A percentile compares a stretch with the other conserved stretches of the same genome.
phyloP scores from a whole-genome alignment of 2,113 vertebrate species.

The Phodopus roborovskii region DNA sequence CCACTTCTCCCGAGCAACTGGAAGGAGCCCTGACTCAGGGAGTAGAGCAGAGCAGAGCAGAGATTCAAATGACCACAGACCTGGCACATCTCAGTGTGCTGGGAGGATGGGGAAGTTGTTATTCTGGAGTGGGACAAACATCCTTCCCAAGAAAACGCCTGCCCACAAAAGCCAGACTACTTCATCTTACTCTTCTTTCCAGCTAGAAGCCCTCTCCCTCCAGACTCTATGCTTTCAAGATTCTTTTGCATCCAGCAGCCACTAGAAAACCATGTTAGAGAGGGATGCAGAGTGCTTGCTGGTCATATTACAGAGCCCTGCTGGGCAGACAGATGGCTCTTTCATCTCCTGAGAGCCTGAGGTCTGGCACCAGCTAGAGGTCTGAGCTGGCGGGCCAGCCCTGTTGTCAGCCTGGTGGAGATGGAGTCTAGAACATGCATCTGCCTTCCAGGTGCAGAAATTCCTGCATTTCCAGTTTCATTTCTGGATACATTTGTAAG shows the following conservation, averaged over 20 bases:
- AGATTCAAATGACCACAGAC: background rate
- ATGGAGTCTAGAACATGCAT: conserved; percentile 6
- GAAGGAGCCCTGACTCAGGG: background rate
- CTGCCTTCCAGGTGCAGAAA: background rate
- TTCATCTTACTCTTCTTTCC: background rate
- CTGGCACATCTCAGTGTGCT: background rate
- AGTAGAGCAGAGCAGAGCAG: background rate
- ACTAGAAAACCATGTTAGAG: conserved; percentile 7
- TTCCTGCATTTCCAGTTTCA: background rate
- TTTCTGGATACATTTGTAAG: background rate
- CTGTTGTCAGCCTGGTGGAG: background rate
- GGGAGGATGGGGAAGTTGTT: background rate
- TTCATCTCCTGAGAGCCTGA: background rate
- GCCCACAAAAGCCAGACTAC: background rate
- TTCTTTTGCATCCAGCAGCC: background rate
- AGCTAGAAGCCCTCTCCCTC: background rate
- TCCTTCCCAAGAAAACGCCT: background rate
- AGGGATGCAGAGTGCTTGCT: background rate
- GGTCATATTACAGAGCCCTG: background rate
- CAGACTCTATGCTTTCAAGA: background rate
- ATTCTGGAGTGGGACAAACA: background rate
- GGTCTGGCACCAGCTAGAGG: background rate
- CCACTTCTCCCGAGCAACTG: background rate
- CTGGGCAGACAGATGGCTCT: conserved; percentile 6
- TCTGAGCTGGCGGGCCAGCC: background rate